Evolutionary conservation across 2,888 invertebrate species (phyloP), one percentile per base, ranked within the genome.

Genomic region (Cerceris ruficornis): DNA sequence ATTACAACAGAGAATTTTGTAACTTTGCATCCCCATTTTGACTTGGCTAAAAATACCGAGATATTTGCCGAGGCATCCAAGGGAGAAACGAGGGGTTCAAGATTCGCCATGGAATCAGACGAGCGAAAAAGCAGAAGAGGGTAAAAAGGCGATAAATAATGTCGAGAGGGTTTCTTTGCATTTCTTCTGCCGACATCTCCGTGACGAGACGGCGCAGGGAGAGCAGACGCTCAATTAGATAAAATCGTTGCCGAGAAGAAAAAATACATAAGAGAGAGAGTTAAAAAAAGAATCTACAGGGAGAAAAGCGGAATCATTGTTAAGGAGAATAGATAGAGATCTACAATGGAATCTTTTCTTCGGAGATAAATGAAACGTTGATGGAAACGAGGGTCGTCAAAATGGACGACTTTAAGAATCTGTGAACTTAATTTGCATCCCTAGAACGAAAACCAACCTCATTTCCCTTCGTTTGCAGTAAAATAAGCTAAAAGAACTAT

Each of bases 281-380:
- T 15, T 54, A 41, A 50, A 41, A 46, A 49, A 65, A 17, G 15
- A 14, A 15, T 41, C 41, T 17, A 49, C 15, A 41, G n/a, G 28
- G n/a, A 14, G 62, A 60, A 58, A 43, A 57, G 28, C n/a, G 69
- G 75, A 83, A 81, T 87, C 86, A 88, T 89, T 86, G 85, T 87
- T 84, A 84, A 72, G 78, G 78, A 86, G 85, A 86, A 86, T 86
- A 80, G 85, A 83, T 81, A 84, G 74, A 81, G 83, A 74, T 55
- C 67, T 46, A 60, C 82, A 84, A 88, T 87, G 80, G 75, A 84
- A 90, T 89, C 87, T 88, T 87, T 86, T 60, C 85, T 78, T 74
- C 79, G 62, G 71, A 85, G 84, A 82, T 86, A 88, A 88, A 89
- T 88, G 85, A 82, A 85, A 88, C 83, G 81, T 68, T 84, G 84